A percentile compares a stretch with the other conserved stretches of the same genome.
phyloP scores from a whole-genome alignment of 2,888 invertebrate genomes.

The Coelinius sp. region DNA sequence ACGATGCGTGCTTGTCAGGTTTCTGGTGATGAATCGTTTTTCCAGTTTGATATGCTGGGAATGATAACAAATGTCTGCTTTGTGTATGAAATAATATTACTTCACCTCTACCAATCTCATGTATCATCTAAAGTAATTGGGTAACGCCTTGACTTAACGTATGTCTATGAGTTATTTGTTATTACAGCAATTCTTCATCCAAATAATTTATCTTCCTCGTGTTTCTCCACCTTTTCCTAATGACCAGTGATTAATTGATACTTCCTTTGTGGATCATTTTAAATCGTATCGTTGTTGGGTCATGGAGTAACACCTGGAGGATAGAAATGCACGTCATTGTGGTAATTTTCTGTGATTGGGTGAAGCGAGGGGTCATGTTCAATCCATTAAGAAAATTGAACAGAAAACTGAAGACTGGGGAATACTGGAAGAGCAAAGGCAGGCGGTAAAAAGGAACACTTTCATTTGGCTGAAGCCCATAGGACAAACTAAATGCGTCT shows the following conservation, averaged over 20 bases:
- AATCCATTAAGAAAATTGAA: constrained; percentile 63
- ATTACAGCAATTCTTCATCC: not conserved
- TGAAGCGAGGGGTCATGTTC: constrained; percentile 27
- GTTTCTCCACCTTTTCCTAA: not conserved
- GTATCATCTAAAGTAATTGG: constrained; percentile 4
- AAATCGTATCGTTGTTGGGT: not conserved
- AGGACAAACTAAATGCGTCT: constrained; percentile 32
- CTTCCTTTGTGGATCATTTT: not conserved
- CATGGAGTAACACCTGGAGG: not conserved
- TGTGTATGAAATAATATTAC: not conserved
- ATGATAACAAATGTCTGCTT: constrained; percentile 3
- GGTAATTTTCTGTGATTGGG: constrained; percentile 49
- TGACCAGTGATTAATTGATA: not conserved
- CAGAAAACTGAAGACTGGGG: not conserved
- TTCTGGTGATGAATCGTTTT: constrained; percentile 5
- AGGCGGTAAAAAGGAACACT: constrained; percentile 8
- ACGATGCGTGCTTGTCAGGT: not conserved
- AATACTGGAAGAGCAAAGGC: not conserved
- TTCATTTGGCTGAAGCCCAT: constrained; percentile 14
- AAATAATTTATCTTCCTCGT: not conserved
- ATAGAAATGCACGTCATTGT: constrained; percentile 30
- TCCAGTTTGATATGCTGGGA: not conserved
- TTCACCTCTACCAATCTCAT: not conserved
- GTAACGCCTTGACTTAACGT: not conserved
- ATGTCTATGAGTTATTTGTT: not conserved